These are phyloP conservation scores for Dromas ardeola DNA, from an alignment of 2,113 vertebrate genomes.

Conservation along the genomic window DNA sequence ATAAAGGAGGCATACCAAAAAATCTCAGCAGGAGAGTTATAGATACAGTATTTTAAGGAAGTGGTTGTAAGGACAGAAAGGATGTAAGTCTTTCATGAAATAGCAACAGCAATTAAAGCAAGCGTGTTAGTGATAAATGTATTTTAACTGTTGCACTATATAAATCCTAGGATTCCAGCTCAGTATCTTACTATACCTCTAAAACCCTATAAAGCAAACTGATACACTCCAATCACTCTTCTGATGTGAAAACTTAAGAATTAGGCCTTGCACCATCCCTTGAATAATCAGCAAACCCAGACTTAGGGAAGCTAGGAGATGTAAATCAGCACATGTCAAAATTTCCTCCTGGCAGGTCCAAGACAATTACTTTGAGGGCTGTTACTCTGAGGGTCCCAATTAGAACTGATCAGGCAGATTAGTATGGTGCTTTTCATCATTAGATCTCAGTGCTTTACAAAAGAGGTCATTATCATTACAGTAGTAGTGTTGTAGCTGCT, in stretches of 20 bases:
- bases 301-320: background rate
- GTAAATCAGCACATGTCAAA: background rate
- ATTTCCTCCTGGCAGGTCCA: background rate
- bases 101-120: background rate
- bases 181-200: background rate
- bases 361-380: background rate
- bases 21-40: background rate
- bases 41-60: background rate
- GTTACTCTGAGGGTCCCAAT: background rate
- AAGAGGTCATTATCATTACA: background rate
- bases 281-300: background rate
- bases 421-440: background rate
- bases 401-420: background rate
- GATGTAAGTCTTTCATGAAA: background rate
- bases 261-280: background rate
- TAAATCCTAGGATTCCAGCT: background rate
- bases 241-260: background rate
- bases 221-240: background rate
- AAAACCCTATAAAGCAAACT: background rate
- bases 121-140: background rate
- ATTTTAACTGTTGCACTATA: background rate
- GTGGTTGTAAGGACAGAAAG: background rate
- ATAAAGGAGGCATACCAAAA: conserved; percentile 23
- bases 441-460: background rate
- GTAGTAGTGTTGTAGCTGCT: background rate